phyloP scores from a whole-genome alignment of 2,113 vertebrate species.

The Cinclus mexicanus region DNA sequence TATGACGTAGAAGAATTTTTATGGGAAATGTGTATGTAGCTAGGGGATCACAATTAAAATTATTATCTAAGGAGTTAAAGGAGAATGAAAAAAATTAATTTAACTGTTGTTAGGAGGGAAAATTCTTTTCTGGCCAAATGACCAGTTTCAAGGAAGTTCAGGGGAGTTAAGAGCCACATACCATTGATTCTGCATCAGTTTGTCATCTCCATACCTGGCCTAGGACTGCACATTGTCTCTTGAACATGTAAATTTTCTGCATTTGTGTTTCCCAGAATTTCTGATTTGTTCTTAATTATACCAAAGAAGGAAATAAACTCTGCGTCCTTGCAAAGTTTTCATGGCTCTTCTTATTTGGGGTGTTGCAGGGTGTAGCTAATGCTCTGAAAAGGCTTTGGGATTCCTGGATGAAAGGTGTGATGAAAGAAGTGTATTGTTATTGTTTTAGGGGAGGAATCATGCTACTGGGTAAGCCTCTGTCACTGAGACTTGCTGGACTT shows the following conservation, averaged over 20 bases:
- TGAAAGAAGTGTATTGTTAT: slow-evolving; percentile 67
- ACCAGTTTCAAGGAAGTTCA: neutral
- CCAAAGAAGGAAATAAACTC: slow-evolving; percentile 47
- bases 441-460: slow-evolving; percentile 70
- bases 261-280: neutral
- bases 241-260: neutral
- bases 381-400: slow-evolving; percentile 51
- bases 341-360: slow-evolving; percentile 44
- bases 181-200: neutral
- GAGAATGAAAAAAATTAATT: neutral
- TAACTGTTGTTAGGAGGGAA: neutral
- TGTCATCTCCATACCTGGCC: neutral
- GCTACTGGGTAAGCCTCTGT: slow-evolving; percentile 63
- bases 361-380: slow-evolving; percentile 70
- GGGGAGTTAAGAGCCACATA: neutral
- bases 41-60: neutral
- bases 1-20: neutral
- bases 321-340: slow-evolving; percentile 41
- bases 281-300: slow-evolving; percentile 15
- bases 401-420: slow-evolving; percentile 69
- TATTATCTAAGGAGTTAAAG: neutral
- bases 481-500: slow-evolving; percentile 68
- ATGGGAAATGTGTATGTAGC: neutral
- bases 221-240: neutral
- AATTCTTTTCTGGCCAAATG: neutral